Evolutionary conservation across 2,888 invertebrate species (phyloP).

Genomic region (Hylaea fasciaria): DNA sequence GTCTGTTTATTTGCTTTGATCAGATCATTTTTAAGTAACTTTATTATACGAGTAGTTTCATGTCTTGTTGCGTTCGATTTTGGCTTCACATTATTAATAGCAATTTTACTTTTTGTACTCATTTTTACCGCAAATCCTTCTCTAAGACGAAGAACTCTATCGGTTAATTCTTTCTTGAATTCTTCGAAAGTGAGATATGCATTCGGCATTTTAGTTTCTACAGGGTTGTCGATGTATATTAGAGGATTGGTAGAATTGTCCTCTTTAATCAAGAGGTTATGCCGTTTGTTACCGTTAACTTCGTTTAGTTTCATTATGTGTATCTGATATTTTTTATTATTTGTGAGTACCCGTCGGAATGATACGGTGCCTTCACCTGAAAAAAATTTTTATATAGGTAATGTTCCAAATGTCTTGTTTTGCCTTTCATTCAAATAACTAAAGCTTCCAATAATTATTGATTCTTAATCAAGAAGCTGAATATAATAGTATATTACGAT

Average conservation of each 20-base stretch:
- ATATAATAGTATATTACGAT: no score
- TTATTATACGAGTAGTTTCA: background rate
- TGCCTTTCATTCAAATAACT: no score
- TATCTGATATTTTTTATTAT: conserved; percentile 56
- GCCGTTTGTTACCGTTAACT: conserved; percentile 70
- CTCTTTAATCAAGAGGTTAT: conserved; percentile 63
- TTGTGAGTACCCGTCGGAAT: conserved; percentile 51
- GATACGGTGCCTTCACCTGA: conserved; percentile 42
- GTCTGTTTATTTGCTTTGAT: background rate
- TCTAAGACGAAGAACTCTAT: conserved; percentile 48
- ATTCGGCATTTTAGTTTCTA: conserved; percentile 69
- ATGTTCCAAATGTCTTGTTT: no score
- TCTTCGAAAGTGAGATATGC: conserved; percentile 63
- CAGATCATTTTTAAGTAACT: background rate
- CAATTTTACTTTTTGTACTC: conserved; percentile 4
- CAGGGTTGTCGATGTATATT: conserved; percentile 73
- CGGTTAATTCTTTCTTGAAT: conserved; percentile 59
- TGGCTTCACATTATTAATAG: background rate
- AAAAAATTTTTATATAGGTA: conserved; percentile 19
- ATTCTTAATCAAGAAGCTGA: no score
- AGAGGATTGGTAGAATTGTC: conserved; percentile 46
- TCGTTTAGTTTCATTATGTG: conserved; percentile 68
- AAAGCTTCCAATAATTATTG: no score
- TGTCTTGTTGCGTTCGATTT: background rate
- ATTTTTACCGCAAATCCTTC: conserved; percentile 33